Evolutionary conservation across 2,888 invertebrate species (phyloP).

Genomic region (Drosophila prostipennis): DNA sequence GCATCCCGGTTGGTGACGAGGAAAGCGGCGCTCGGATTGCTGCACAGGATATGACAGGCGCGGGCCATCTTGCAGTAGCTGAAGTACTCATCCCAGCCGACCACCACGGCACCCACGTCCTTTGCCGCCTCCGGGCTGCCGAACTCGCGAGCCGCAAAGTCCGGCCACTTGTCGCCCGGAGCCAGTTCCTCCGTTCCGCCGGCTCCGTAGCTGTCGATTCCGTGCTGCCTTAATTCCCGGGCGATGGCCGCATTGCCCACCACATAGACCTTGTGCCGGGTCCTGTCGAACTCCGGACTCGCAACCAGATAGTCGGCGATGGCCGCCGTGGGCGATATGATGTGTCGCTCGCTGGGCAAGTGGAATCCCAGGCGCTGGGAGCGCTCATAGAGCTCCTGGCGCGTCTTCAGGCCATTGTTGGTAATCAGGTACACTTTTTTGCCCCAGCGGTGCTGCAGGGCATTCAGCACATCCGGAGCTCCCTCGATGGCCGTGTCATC

Average conservation of each 20-base stretch:
- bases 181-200: slow-evolving; percentile 49
- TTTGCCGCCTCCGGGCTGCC: slow-evolving; percentile 87
- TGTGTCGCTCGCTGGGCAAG: slow-evolving; percentile 89
- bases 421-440: slow-evolving; percentile 94
- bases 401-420: slow-evolving; percentile 94
- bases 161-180: slow-evolving; percentile 84
- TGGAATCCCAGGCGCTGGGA: slow-evolving; percentile 89
- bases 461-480: slow-evolving; percentile 88
- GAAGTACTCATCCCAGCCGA: slow-evolving; percentile 97
- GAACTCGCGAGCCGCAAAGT: slow-evolving; percentile 85
- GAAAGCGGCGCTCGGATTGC: slow-evolving; percentile 90
- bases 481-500: slow-evolving; percentile 89
- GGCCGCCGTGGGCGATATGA: slow-evolving; percentile 91
- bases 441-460: slow-evolving; percentile 88
- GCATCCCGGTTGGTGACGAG: slow-evolving; percentile 97
- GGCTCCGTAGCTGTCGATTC: slow-evolving; percentile 88
- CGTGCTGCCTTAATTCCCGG: slow-evolving; percentile 91
- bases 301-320: slow-evolving; percentile 91
- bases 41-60: slow-evolving; percentile 92
- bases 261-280: slow-evolving; percentile 91
- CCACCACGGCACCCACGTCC: slow-evolving; percentile 94
- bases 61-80: slow-evolving; percentile 95
- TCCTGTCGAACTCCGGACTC: slow-evolving; percentile 85
- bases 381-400: slow-evolving; percentile 90
- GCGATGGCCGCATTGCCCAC: slow-evolving; percentile 92